phyloP scores from a whole-genome alignment of 2,888 invertebrate species.

The Tiliacea citrago region DNA sequence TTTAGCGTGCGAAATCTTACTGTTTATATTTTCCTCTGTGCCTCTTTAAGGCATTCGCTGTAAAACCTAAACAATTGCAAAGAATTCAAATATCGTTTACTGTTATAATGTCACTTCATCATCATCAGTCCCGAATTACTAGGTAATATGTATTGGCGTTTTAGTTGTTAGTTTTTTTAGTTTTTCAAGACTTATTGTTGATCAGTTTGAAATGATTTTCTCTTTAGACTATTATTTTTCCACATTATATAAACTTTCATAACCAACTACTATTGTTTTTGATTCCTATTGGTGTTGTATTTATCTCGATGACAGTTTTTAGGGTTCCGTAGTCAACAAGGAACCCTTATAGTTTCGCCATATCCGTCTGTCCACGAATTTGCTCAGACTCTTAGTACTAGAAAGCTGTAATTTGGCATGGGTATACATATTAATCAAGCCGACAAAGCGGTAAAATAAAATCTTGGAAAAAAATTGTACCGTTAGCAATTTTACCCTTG shows the following conservation, averaged over 20 bases:
- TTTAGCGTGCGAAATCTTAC: conserved; percentile 1
- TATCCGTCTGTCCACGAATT: too few species aligned
- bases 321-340: too few species aligned
- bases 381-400: too few species aligned
- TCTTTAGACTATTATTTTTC: conserved; percentile 55
- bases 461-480: too few species aligned
- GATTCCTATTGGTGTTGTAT: too few species aligned
- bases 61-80: neutral
- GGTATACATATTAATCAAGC: too few species aligned
- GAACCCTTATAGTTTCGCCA: too few species aligned
- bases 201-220: conserved; percentile 36
- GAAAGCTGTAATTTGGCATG: too few species aligned
- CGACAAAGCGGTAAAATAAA: too few species aligned
- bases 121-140: neutral
- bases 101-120: neutral
- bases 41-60: conserved; percentile 5
- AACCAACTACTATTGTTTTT: conserved; percentile 23
- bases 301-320: too few species aligned
- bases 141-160: conserved; percentile 37
- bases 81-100: neutral
- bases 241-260: conserved; percentile 47
- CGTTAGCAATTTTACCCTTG: too few species aligned
- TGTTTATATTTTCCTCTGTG: neutral
- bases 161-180: too few species aligned
- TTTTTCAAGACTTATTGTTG: conserved; percentile 14